Percentiles rank a stretch among this genome's conserved stretches.
These are phyloP conservation scores for Stictocephala bisonia DNA, from an alignment of 2,888 invertebrate genomes.

Conservation along the genomic window DNA sequence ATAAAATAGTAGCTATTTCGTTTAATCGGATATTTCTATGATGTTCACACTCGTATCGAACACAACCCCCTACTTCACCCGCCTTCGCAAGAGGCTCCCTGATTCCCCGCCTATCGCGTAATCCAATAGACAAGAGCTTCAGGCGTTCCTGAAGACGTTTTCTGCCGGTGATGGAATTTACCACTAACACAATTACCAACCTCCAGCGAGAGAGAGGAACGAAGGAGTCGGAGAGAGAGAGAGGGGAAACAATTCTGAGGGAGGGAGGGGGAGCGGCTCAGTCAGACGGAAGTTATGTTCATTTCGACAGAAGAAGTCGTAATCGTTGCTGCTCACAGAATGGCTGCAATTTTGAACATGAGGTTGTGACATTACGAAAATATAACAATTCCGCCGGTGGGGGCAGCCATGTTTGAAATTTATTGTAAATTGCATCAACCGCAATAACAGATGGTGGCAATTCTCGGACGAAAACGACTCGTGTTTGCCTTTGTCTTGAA, in stretches of 20 bases:
- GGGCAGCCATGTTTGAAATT: slow-evolving; percentile 45
- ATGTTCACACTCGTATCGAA: too few species aligned
- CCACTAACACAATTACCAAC: slow-evolving; percentile 48
- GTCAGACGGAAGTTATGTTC: slow-evolving; percentile 50
- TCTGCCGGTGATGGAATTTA: slow-evolving; percentile 46
- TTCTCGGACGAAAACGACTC: slow-evolving; percentile 21
- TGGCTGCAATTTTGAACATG: slow-evolving; percentile 42
- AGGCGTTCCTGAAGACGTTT: slow-evolving; percentile 43
- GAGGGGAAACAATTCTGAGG: slow-evolving; percentile 43
- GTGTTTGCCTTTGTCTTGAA: not conserved
- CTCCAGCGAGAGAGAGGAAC: slow-evolving; percentile 40
- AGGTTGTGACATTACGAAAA: slow-evolving; percentile 38
- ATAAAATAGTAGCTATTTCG: too few species aligned
- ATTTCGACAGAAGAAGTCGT: slow-evolving; percentile 49
- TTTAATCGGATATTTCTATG: too few species aligned
- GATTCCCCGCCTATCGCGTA: too few species aligned
- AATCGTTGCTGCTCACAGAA: slow-evolving; percentile 45
- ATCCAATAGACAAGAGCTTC: slow-evolving; percentile 22
- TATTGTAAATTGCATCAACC: slow-evolving; percentile 42
- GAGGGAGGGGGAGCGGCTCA: slow-evolving; percentile 42
- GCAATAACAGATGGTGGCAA: slow-evolving; percentile 36
- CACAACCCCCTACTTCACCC: too few species aligned
- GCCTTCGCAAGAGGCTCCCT: too few species aligned
- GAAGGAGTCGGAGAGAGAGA: slow-evolving; percentile 45
- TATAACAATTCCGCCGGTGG: slow-evolving; percentile 38